Evolutionary conservation across 1,140 invertebrate genomes (phyloP).

Genomic region (Mycetomoellerius zeteki): DNA sequence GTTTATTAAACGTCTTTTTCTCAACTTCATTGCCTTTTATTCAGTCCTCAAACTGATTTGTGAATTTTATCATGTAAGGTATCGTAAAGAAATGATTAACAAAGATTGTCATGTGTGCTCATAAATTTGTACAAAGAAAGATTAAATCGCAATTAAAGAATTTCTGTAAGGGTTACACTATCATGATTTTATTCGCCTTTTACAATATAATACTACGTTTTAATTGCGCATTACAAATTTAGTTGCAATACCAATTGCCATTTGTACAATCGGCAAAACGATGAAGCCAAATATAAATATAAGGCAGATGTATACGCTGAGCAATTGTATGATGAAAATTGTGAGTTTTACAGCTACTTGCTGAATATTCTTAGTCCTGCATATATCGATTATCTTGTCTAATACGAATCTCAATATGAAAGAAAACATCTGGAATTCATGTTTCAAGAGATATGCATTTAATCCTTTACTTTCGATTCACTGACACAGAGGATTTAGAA

Average conservation of each 20-base stretch:
- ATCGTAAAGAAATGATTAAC: conserved; percentile 31
- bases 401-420: conserved; percentile 81
- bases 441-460: neutral
- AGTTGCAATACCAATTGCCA: conserved; percentile 76
- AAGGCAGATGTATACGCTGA: conserved; percentile 80
- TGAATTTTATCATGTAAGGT: neutral
- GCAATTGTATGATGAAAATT: conserved; percentile 78
- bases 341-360: conserved; percentile 78
- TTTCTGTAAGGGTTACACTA: neutral
- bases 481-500: neutral
- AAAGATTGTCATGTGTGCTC: conserved; percentile 6
- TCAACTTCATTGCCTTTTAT: neutral
- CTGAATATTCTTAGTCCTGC: conserved; percentile 72
- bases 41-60: neutral
- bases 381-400: conserved; percentile 81
- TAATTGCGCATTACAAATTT: conserved; percentile 80
- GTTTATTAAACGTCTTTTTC: conserved; percentile 38
- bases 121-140: conserved; percentile 33
- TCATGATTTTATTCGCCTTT: conserved; percentile 22
- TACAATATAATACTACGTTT: conserved; percentile 17
- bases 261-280: conserved; percentile 79
- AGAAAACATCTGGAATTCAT: conserved; percentile 81
- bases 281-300: conserved; percentile 82
- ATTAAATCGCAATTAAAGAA: conserved; percentile 27
- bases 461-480: neutral